Evolutionary conservation across 2,113 vertebrate genomes (phyloP).

Genomic region (Drymodes brunneopygia): DNA sequence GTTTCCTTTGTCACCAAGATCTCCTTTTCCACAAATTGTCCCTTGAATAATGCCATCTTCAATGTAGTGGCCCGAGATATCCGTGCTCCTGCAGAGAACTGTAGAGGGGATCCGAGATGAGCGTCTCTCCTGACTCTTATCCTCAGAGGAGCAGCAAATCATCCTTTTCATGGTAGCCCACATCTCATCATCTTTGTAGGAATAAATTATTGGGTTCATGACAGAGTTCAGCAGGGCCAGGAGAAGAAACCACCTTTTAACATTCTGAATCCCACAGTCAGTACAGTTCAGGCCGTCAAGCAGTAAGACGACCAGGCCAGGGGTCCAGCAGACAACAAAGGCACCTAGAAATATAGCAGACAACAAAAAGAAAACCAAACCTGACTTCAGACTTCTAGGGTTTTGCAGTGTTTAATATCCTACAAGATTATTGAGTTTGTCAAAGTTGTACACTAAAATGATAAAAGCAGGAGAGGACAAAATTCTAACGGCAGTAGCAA

Average conservation of each 20-base stretch:
- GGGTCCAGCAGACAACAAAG: constrained; percentile 97
- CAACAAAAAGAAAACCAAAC: background rate
- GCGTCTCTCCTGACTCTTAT: constrained; percentile 75
- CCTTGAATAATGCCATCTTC: constrained; percentile 71
- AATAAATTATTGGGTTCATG: constrained; percentile 98
- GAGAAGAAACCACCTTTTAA: constrained; percentile 92
- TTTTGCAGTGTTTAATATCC: background rate
- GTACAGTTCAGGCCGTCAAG: constrained; percentile 88
- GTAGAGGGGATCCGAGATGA: constrained; percentile 79
- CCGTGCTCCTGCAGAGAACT: constrained; percentile 75
- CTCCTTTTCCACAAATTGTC: constrained; percentile 56
- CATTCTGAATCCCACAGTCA: constrained; percentile 77
- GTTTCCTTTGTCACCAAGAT: constrained; percentile 47
- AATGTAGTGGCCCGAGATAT: constrained; percentile 70
- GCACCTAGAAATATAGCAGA: constrained; percentile 76
- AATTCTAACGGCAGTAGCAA: background rate
- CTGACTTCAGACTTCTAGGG: background rate
- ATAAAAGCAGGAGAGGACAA: background rate
- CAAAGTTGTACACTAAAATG: background rate
- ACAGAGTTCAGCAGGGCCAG: constrained; percentile 92
- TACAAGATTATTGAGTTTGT: background rate
- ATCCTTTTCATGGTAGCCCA: constrained; percentile 90
- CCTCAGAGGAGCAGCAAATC: constrained; percentile 79
- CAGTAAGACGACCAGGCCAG: constrained; percentile 87
- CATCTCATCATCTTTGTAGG: constrained; percentile 97